Base-by-base conservation (phyloP, 2,113 vertebrate genomes). In the Esox niger region DNA sequence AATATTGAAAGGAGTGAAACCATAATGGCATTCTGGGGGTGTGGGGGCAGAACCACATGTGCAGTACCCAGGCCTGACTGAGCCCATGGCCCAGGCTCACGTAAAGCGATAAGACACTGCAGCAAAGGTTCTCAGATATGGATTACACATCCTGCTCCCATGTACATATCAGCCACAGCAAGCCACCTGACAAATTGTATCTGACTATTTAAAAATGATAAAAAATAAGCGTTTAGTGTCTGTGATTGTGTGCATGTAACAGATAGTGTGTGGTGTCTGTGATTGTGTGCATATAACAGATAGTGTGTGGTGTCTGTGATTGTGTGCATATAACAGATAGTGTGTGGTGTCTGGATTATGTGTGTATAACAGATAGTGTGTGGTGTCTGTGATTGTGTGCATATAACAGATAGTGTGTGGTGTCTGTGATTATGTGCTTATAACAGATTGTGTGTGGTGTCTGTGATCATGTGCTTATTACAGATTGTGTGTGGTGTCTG, bases 151-250 rank as follows among this genome's bases (percentile, higher is more conserved):
- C 79, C 79, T 77, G 83, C 86, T 84, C 84, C 82, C 58, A 35
- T 57, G 46, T 17, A 30, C 47, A 62, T 63, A 61, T 46, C 64
- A 61, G 32, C 57, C 23, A 66, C 54, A 76, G 63, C 46, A 29
- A 62, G 68, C 55, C 49, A 88, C 88, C 86, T 89, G 87, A 87
- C 88, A 90, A 91, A 91, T 87, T 84, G 88, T 88, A 89, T 91
- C 86, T 89, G 65, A 78, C 84, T 85, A 80, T 86, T 88, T 86
- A 86, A 86, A 58, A 85, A 77, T 86, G 84, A 86, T 82, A 84
- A 88, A n/a, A 82, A 87, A 56, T 77, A 71, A 85, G 79, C 74
- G 77, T 82, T 10, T 33, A 10, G 32, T 83, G 26, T 55, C 23
- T 30, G 9, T 58, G 71, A 86, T 77, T 75, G 77, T 80, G 81